Evolutionary conservation across 2,797 vertebrate species (phyloP).

Genomic region (Sebastes reedi): DNA sequence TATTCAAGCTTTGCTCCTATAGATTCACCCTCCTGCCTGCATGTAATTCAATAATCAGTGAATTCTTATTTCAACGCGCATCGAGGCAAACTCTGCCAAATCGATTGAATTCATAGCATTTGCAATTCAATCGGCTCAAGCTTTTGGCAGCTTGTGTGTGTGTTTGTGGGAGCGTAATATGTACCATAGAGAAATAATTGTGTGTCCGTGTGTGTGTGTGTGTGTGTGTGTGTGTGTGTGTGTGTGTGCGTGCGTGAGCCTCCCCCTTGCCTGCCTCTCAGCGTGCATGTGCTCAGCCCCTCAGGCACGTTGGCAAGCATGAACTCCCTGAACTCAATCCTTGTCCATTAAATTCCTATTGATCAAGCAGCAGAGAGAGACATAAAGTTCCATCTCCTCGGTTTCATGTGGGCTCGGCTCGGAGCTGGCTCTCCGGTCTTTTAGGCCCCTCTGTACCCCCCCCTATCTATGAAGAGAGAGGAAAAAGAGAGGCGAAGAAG

Average conservation of each 20-base stretch:
- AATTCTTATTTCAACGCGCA: conserved; percentile 37
- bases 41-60: conserved; percentile 49
- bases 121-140: conserved; percentile 36
- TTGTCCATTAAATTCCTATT: conserved; percentile 86
- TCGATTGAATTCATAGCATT: conserved; percentile 50
- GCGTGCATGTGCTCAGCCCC: conserved; percentile 68
- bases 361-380: conserved; percentile 80
- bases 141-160: conserved; percentile 14
- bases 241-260: conserved; percentile 20
- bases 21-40: not conserved
- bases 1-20: conserved; percentile 55
- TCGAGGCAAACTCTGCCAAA: conserved; percentile 38
- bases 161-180: conserved; percentile 25
- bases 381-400: conserved; percentile 77
- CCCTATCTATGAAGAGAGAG: conserved; percentile 2
- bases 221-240: conserved; percentile 8
- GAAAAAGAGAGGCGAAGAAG: conserved; percentile 4
- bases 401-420: conserved; percentile 67
- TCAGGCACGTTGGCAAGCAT: conserved; percentile 78
- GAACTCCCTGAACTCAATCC: conserved; percentile 84
- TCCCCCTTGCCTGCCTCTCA: conserved; percentile 46
- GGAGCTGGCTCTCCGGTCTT: conserved; percentile 36
- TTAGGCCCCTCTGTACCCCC: conserved; percentile 16
- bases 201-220: not conserved
- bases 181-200: conserved; percentile 21